Base-by-base conservation (phyloP, 1,140 invertebrate species). In the Drosophila ananassae region DNA sequence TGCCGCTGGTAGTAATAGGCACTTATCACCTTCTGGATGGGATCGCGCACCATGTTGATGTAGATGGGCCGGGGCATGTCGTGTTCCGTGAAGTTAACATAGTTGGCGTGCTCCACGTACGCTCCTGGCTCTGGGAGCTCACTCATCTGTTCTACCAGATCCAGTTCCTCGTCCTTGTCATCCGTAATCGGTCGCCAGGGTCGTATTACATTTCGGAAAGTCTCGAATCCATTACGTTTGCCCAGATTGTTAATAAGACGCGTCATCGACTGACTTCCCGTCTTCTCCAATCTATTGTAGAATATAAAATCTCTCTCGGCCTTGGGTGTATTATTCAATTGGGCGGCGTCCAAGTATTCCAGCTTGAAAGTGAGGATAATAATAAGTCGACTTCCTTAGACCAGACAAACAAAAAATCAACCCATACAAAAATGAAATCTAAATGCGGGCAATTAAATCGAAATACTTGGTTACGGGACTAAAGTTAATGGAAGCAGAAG, bases 231-330 rank as follows among this genome's bases (percentile, higher is more conserved):
- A 30, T 87, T 66, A 6, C 39, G 93, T 37, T 94, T 92, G 2
- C 96, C 95, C 17, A 98, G 90, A 1, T 58, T n/a, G 7, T 47
- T 57, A 9, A 91, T 47, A 0, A 98, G 93, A 78, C 96, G 95
- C 94, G 97, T 97, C 82, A 97, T 96, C 0, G 96, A 97, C 91
- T 97, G 96, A 59, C 95, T 96, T 34, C 96, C 96, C 10, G 97
- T 96, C 92, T 98, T 98, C 7, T 97, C 97, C 12, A 98, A 95
- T 7, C 97, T 93, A 92, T 98, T 98, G 92, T 97, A 98, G 92
- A 98, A 96, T 3, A 91, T 12, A 10, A 77, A 79, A 12, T 91
- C 83, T 1, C 97, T 83, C 64, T 94, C 94, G 0, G 96, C 94
- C 44, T 94, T 93, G 10, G 93, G 93, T 0, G 96, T 97, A 84